These are phyloP conservation scores for Lampropteryx suffumata DNA, from an alignment of 2,888 invertebrate species.

Conservation along the genomic window DNA sequence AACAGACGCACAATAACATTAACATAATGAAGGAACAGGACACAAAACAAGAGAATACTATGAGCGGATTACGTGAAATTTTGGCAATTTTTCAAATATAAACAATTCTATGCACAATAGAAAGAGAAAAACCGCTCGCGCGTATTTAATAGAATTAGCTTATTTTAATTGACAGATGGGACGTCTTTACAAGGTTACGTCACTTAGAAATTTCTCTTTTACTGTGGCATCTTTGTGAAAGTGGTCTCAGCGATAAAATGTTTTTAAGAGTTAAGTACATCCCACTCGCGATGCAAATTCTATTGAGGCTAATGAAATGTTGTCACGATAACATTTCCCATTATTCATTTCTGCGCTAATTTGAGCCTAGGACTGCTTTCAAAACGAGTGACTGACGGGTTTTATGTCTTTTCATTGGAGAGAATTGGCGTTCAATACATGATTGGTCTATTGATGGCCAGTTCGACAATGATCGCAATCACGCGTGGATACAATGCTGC, in stretches of 20 bases:
- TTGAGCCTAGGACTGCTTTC: conserved; percentile 35
- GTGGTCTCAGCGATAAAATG: conserved; percentile 35
- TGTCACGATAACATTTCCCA: conserved; percentile 48
- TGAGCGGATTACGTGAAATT: conserved; percentile 6
- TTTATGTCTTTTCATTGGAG: conserved; percentile 27
- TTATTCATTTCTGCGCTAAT: conserved; percentile 39
- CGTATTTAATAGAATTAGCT: conserved; percentile 25
- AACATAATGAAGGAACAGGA: conserved; percentile 23
- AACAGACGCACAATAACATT: conserved; percentile 28
- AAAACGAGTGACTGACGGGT: conserved; percentile 27
- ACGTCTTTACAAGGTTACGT: conserved; percentile 40
- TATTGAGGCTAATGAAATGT: conserved; percentile 52
- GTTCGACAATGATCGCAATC: conserved; percentile 32
- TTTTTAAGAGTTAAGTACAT: conserved; percentile 33
- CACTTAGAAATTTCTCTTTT: conserved; percentile 44
- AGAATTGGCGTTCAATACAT: conserved; percentile 32
- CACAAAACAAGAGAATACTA: conserved; percentile 17
- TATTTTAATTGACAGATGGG: conserved; percentile 20
- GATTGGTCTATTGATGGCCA: conserved; percentile 34
- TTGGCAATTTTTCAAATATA: not conserved
- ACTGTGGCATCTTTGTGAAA: conserved; percentile 42
- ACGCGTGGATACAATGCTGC: conserved; percentile 26
- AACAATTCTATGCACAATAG: not conserved
- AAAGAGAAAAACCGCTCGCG: not conserved
- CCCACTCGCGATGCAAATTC: conserved; percentile 40